phyloP scores from a whole-genome alignment of 1,140 invertebrate species.

The Antheraea pernyi region DNA sequence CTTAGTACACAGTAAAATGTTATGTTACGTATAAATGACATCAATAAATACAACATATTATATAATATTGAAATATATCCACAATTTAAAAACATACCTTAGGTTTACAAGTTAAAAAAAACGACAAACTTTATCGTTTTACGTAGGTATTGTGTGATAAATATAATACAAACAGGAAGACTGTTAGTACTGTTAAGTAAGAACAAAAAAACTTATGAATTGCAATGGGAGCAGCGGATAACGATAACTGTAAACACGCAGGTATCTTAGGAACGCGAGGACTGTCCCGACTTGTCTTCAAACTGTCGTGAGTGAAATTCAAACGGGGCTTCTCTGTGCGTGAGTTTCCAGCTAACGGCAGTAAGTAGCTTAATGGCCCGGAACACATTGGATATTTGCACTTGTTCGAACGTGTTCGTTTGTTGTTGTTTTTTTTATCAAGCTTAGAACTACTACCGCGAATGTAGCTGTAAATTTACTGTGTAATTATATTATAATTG shows the following conservation, averaged over 20 bases:
- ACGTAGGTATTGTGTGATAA: not conserved
- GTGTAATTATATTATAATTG: not conserved
- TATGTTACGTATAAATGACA: too few species aligned
- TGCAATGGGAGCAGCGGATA: not conserved
- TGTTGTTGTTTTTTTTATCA: constrained; percentile 21
- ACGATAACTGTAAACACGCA: not conserved
- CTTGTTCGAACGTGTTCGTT: constrained; percentile 24
- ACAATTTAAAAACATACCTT: too few species aligned
- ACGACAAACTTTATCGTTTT: too few species aligned
- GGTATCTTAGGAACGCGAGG: constrained; percentile 3
- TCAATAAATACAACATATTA: too few species aligned
- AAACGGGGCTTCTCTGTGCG: constrained; percentile 34
- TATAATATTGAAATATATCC: too few species aligned
- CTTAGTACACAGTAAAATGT: too few species aligned
- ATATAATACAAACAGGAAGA: not conserved
- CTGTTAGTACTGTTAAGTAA: not conserved
- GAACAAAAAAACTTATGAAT: not conserved
- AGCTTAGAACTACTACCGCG: constrained; percentile 8
- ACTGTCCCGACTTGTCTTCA: constrained; percentile 4
- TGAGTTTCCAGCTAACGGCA: constrained; percentile 36
- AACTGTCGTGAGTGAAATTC: constrained; percentile 38
- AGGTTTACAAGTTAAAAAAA: too few species aligned
- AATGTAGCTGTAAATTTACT: not conserved
- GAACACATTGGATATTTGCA: constrained; percentile 54
- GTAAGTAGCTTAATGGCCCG: constrained; percentile 48